These are phyloP conservation scores for Syrphus vitripennis DNA, from an alignment of 2,888 invertebrate genomes.

Conservation along the genomic window DNA sequence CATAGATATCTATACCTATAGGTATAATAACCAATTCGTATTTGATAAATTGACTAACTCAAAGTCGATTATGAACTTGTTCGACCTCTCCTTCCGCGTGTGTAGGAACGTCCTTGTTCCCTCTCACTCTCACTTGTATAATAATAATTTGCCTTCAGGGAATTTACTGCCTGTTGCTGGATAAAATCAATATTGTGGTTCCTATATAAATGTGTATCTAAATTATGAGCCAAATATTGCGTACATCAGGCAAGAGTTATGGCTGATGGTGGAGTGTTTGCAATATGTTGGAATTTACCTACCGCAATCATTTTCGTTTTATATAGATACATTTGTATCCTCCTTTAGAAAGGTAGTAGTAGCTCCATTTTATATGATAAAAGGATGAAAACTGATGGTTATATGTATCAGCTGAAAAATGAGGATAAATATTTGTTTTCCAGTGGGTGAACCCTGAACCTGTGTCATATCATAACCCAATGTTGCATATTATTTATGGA, in stretches of 20 bases:
- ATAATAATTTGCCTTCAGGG: not conserved
- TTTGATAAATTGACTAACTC: slow-evolving; percentile 15
- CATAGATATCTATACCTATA: not conserved
- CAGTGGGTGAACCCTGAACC: slow-evolving; percentile 26
- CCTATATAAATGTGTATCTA: not conserved
- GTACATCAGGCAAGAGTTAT: not conserved
- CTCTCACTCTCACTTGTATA: not conserved
- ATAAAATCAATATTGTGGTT: slow-evolving; percentile 6
- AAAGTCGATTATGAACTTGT: slow-evolving; percentile 23
- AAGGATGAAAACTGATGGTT: not conserved
- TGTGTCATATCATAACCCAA: slow-evolving; percentile 9
- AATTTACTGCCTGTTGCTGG: slow-evolving; percentile 4
- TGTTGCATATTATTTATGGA: not conserved
- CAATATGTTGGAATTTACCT: slow-evolving; percentile 10
- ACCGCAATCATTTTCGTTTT: slow-evolving; percentile 5
- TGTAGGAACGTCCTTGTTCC: not conserved
- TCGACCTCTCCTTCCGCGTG: not conserved
- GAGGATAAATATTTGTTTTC: slow-evolving; percentile 48
- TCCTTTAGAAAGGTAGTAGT: no score
- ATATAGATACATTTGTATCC: no score
- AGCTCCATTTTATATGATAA: not conserved
- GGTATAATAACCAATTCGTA: not conserved
- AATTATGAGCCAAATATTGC: slow-evolving; percentile 6
- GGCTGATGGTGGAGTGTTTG: not conserved
- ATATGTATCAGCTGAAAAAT: slow-evolving; percentile 12